Conservation (phyloP, 1,140 invertebrate genomes). For the Cepaea nemoralis region DNA sequence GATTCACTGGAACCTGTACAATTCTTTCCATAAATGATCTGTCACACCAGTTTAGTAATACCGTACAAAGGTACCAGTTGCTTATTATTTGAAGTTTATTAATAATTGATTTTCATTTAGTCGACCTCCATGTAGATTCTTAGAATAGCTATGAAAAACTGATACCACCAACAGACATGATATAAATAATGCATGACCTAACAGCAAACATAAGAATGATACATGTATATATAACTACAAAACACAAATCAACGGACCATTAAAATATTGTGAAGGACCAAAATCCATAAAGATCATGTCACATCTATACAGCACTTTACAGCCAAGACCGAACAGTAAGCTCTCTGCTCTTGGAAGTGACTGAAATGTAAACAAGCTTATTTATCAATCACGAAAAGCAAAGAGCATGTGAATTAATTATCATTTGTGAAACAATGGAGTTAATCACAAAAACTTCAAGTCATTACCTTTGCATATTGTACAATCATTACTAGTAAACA, state of each 20-base stretch:
- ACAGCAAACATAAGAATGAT: background rate
- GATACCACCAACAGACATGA: background rate
- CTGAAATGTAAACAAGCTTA: background rate
- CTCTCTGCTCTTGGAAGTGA: background rate
- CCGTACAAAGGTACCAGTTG: no score
- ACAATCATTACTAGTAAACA: no score
- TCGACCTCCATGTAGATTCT: background rate
- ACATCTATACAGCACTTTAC: background rate
- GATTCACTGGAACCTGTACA: no score
- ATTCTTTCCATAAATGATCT: no score
- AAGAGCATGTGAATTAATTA: background rate
- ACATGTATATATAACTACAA: background rate
- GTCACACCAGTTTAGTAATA: no score
- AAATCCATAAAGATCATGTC: background rate
- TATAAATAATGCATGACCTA: background rate
- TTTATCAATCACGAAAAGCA: background rate
- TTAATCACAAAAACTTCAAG: background rate
- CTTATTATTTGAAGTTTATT: background rate
- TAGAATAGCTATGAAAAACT: background rate
- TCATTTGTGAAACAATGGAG: background rate
- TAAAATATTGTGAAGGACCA: background rate
- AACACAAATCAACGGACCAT: background rate
- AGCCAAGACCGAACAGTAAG: background rate
- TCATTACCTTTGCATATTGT: background rate
- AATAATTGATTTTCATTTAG: background rate